phyloP scores from a whole-genome alignment of 2,113 vertebrate genomes.

The Petrocephalus zakoni region DNA sequence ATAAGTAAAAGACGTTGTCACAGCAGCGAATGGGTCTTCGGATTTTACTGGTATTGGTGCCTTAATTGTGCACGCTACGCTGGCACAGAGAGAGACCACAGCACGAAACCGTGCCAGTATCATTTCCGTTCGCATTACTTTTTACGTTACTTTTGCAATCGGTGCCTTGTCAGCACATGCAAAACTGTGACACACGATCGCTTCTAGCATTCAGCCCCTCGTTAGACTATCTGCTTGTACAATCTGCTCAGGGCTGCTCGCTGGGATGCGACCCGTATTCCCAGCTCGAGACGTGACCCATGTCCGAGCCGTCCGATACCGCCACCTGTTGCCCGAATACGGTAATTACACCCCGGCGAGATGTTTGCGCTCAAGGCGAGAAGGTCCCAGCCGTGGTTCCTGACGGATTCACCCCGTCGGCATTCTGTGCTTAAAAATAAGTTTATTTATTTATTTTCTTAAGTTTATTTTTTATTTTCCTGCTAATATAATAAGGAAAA shows the following conservation, averaged over 20 bases:
- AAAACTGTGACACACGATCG: not conserved
- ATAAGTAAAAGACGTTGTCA: not conserved
- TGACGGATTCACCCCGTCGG: not conserved
- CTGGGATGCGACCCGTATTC: not conserved
- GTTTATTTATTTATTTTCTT: no score
- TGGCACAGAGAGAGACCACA: not conserved
- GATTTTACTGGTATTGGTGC: not conserved
- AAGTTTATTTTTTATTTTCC: not conserved
- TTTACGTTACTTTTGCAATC: not conserved
- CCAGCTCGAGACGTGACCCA: not conserved
- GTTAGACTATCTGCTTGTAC: not conserved
- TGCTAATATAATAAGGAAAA: not conserved
- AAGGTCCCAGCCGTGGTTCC: not conserved
- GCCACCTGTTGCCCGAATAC: not conserved
- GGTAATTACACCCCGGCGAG: not conserved
- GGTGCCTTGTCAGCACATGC: not conserved
- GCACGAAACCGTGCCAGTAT: not conserved
- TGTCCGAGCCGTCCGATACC: not conserved
- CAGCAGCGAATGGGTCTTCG: not conserved
- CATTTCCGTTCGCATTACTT: not conserved
- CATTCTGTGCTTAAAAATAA: not conserved
- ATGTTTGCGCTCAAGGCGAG: not conserved
- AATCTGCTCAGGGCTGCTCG: not conserved
- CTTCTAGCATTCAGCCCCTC: not conserved
- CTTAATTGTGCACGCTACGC: not conserved